Percentiles rank a stretch among this genome's conserved stretches.
These are phyloP conservation scores for Achatina immaculata DNA, from an alignment of 1,140 invertebrate genomes.

Conservation along the genomic window DNA sequence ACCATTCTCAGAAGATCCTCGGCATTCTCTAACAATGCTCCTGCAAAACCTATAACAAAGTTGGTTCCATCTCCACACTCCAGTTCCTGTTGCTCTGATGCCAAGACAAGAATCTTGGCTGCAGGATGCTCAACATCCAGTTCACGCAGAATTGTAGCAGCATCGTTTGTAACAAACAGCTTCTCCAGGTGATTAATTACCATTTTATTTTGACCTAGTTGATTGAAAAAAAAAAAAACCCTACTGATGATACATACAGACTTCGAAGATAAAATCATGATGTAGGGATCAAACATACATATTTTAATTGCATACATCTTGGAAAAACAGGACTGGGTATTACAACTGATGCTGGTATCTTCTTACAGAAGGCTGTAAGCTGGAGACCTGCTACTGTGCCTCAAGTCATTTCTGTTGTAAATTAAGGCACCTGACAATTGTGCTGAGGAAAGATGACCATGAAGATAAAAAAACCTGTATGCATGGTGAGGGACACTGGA, in stretches of 20 bases:
- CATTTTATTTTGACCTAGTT: slow-evolving; percentile 98
- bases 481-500: too few species aligned
- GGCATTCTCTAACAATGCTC: slow-evolving; percentile 91
- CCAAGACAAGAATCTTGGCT: slow-evolving; percentile 94
- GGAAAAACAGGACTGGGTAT: not conserved
- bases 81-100: slow-evolving; percentile 98
- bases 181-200: slow-evolving; percentile 99
- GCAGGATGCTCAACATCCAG: slow-evolving; percentile 93
- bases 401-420: too few species aligned
- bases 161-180: slow-evolving; percentile 98
- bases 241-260: not conserved
- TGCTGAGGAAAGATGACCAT: too few species aligned
- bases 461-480: too few species aligned
- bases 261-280: not conserved
- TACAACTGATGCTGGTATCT: not conserved
- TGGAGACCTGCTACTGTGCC: not conserved
- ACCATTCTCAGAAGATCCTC: slow-evolving; percentile 87
- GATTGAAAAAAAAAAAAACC: not conserved
- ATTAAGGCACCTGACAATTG: too few species aligned
- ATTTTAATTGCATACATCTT: not conserved
- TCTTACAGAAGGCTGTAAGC: not conserved
- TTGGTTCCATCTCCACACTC: slow-evolving; percentile 99
- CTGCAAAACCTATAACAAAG: slow-evolving; percentile 95
- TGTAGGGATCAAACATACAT: not conserved
- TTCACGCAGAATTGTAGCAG: slow-evolving; percentile 89